phyloP scores from a whole-genome alignment of 2,797 vertebrate genomes.

The Remorina albescens region DNA sequence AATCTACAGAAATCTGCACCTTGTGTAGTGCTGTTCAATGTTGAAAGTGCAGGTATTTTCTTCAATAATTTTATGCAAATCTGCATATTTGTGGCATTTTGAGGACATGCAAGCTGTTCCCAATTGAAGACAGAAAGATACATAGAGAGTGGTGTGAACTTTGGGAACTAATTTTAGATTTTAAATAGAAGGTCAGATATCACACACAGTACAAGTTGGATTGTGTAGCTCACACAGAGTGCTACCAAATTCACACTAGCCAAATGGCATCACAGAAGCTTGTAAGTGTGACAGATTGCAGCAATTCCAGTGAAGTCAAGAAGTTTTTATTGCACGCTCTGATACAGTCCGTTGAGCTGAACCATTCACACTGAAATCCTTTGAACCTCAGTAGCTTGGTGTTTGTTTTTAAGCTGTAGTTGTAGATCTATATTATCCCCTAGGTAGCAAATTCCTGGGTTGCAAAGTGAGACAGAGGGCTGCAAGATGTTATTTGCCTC shows the following conservation, averaged over 20 bases:
- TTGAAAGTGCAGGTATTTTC: neutral
- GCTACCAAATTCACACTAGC: conserved; percentile 61
- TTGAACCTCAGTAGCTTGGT: conserved; percentile 39
- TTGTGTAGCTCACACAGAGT: conserved; percentile 51
- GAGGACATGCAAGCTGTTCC: conserved; percentile 4
- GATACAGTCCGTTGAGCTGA: conserved; percentile 64
- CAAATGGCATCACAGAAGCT: conserved; percentile 63
- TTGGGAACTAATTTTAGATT: conserved; percentile 67
- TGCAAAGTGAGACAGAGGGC: conserved; percentile 70
- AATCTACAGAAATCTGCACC: conserved; percentile 38
- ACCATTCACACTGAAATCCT: conserved; percentile 48
- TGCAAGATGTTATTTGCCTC: conserved; percentile 51
- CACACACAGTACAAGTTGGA: conserved; percentile 28
- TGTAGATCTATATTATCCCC: conserved; percentile 43
- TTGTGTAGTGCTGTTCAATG: neutral
- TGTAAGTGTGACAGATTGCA: conserved; percentile 72
- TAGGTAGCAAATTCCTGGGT: conserved; percentile 44
- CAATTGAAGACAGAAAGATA: conserved; percentile 28
- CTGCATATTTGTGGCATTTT: conserved; percentile 17
- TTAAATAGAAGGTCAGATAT: conserved; percentile 63
- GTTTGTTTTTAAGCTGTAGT: conserved; percentile 55
- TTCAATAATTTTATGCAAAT: neutral
- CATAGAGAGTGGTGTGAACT: conserved; percentile 20
- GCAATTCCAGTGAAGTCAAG: conserved; percentile 70
- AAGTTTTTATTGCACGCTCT: conserved; percentile 60